Base-by-base conservation (phyloP, 2,797 vertebrate species). In the Etheostoma nigrum region DNA sequence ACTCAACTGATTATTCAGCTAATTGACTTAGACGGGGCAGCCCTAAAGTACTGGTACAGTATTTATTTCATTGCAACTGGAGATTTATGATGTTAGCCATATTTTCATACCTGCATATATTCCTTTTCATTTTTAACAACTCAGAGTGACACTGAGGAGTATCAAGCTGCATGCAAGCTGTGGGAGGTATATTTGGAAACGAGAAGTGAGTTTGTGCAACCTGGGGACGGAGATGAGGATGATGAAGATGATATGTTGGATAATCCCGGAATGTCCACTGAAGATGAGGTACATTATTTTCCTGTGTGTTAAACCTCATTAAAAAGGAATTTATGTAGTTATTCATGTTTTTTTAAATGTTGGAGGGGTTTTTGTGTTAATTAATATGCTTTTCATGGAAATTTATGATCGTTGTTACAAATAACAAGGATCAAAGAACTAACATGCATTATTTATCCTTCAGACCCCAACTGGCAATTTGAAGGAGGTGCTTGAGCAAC, bases 401-500 rank as follows among this genome's bases (percentile, higher is more conserved):
- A 18, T 19, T 11, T 33, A 9, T 54, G 6, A 27, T 30, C 62
- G 16, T 45, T 42, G 11, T 52, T 30, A 19, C 27, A 3, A 62
- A 59, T 30, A 61, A 19, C 8, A 44, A 30, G 11, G 36, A 8
- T 1, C 36, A 25, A 63, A 30, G 0, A 60, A 64, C 9, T 52
- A 8, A 85, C 25, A 3, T 68, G 15, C 27, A 13, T 63, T 61
- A 15, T 81, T 69, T 71, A 1, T 77, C 48, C 74, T 69, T 55
- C 76, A 99, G 98, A 94, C 96, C 59, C 92, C 97, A 87, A 94
- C 95, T 83, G 88, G 95, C 87, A 96, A 96, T 92, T 92, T 99
- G 80, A 99, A 99, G 88, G 97, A 99, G 91, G 91, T 97, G 82
- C 91, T 99, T 67, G 98, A 99, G 79, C 98, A 99, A 89, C 96